Evolutionary conservation across 64 coral and sea anemone genomes (phyloP).

Genomic region (Anthopleura sola): DNA sequence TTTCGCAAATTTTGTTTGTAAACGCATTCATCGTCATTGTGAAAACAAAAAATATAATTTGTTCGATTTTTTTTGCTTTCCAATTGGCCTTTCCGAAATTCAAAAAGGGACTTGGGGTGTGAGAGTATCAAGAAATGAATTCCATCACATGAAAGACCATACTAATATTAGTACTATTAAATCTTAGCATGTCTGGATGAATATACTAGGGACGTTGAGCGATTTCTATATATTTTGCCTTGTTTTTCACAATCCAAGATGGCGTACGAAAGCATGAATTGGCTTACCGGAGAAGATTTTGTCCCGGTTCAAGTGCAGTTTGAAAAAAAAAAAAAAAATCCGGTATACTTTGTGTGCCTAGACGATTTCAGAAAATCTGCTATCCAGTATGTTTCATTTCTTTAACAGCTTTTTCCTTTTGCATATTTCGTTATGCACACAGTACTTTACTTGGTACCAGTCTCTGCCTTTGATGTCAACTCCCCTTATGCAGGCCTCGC

Average conservation of each 20-base stretch:
- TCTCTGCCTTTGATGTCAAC: neutral
- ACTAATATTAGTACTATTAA: neutral
- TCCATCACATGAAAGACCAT: no score
- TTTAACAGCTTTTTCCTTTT: neutral
- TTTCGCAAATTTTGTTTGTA: no score
- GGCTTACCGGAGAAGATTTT: neutral
- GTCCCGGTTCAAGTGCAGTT: neutral
- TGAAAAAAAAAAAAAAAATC: neutral
- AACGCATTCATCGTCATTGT: no score
- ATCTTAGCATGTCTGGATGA: no score
- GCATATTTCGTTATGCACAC: neutral
- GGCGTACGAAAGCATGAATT: neutral
- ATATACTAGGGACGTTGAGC: no score
- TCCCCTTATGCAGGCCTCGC: neutral
- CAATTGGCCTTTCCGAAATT: neutral
- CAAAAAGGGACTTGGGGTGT: neutral
- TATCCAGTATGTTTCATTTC: neutral
- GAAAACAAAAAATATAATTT: no score
- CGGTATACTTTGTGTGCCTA: neutral
- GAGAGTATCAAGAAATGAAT: neutral
- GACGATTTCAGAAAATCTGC: neutral
- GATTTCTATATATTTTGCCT: no score
- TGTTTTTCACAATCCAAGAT: no score
- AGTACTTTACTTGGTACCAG: neutral
- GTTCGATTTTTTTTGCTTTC: neutral